Evolutionary conservation across 2,797 vertebrate genomes (phyloP), one percentile per base, ranked within the genome.

Genomic region (Macroramphosus scolopax): DNA sequence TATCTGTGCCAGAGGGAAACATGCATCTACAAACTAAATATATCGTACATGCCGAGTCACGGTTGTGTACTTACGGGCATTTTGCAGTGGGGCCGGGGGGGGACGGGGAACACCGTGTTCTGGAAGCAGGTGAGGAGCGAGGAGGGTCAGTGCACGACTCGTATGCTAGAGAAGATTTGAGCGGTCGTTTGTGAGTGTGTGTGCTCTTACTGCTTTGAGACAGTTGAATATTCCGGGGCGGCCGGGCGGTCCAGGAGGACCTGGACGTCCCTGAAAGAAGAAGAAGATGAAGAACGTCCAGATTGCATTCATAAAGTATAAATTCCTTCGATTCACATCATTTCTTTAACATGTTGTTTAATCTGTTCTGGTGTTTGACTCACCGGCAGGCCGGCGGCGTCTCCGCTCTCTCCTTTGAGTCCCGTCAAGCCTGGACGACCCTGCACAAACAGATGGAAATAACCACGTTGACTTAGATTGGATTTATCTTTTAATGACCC

Each of bases 1-100:
- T n/a, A n/a, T n/a, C n/a, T n/a, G n/a, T n/a, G n/a, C n/a, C n/a
- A n/a, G n/a, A n/a, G n/a, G n/a, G n/a, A n/a, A n/a, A n/a, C n/a
- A n/a, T n/a, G n/a, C n/a, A n/a, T n/a, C n/a, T n/a, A n/a, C n/a
- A n/a, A n/a, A n/a, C n/a, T n/a, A n/a, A n/a, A n/a, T n/a, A n/a
- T n/a, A n/a, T n/a, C n/a, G n/a, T n/a, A n/a, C n/a, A n/a, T n/a
- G n/a, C n/a, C n/a, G n/a, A n/a, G n/a, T n/a, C n/a, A n/a, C n/a
- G n/a, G n/a, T n/a, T n/a, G n/a, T n/a, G n/a, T n/a, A 94, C 95
- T 94, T 93, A 97, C 95, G 0, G 90, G 77, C 15, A 81, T 91
- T 89, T 98, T 98, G 91, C 96, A 98, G 70, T 94, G 91, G 4
- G 93, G 95, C 75, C 96, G 90, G 60, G 88, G 86, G 71, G 94